phyloP scores from a whole-genome alignment of 53 echinoderm and acorn worm species.

The Apostichopus leukothele region DNA sequence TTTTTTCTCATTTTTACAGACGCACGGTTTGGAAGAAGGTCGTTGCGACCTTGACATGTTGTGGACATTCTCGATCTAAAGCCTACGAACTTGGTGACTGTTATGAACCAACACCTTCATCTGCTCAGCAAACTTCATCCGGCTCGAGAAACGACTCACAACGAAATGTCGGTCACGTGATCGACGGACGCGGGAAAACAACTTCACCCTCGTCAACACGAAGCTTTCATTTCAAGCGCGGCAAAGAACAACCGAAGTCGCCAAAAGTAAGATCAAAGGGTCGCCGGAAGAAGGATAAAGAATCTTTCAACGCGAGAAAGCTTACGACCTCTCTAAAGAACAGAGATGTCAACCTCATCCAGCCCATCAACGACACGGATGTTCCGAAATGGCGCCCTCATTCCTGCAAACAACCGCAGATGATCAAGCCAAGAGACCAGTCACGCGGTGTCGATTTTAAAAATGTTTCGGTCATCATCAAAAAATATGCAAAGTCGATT shows the following conservation, averaged over 20 bases:
- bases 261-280: not conserved
- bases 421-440: not conserved
- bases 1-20: not conserved
- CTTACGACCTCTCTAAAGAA: not conserved
- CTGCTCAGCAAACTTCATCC: not conserved
- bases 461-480: not conserved
- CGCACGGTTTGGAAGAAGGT: constrained; percentile 10
- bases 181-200: not conserved
- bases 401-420: not conserved
- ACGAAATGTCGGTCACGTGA: not conserved
- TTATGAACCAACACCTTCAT: not conserved
- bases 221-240: not conserved
- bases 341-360: not conserved
- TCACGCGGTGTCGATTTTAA: not conserved
- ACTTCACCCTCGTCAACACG: not conserved
- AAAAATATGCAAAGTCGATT: not conserved
- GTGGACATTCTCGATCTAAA: not conserved
- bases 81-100: not conserved
- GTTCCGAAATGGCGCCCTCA: not conserved
- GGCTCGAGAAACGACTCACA: not conserved
- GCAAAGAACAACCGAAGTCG: not conserved
- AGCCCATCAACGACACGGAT: not conserved
- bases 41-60: not conserved
- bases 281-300: not conserved
- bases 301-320: not conserved